Evolutionary conservation across 2,113 vertebrate species (phyloP), one percentile per base, ranked within the genome.

Genomic region (Sebastes fasciatus): DNA sequence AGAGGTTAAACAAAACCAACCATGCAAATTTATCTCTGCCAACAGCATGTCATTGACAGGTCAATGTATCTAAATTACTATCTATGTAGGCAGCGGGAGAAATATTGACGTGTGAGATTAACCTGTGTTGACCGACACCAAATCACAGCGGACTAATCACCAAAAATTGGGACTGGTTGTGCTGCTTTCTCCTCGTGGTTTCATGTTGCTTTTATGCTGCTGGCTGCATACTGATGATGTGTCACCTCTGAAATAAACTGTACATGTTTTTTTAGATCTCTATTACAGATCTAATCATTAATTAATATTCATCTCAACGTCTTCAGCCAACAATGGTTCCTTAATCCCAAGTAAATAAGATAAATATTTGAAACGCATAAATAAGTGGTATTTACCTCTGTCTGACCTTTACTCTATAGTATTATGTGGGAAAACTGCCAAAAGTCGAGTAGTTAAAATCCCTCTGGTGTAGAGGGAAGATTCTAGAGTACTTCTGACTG

Each of bases 381-480:
- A 60, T 40, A 69, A 80, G 34, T 58, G 26, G n/a, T 23, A 34
- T 76, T 73, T 72, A n/a, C 66, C 23, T 68, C 48, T 46, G 4
- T 16, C 6, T 85, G 72, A 77, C 73, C 77, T 64, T 78, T 83
- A 65, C 40, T 58, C 23, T n/a, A 7, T 9, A 43, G 34, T 19
- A 52, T 23, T 7, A 45, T 69, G 54, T 72, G 42, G 48, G 62
- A 63, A 88, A 86, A 55, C 62, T 77, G 64, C 71, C 61, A 76
- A 80, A 79, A 70, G 66, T 70, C 74, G 85, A 75, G 69, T 45
- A 58, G 61, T 75, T 74, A 68, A 80, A 82, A 82, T 74, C 23
- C 40, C 4, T 54, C 23, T 80, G 57, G 46, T 69, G 34, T 17
- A 51, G 23, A 75, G 34, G 40, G 11, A 17, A 74, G 72, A 75